Evolutionary conservation across 2,797 vertebrate genomes (phyloP), one percentile per base, ranked within the genome.

Genomic region (Sandelia bainsii): DNA sequence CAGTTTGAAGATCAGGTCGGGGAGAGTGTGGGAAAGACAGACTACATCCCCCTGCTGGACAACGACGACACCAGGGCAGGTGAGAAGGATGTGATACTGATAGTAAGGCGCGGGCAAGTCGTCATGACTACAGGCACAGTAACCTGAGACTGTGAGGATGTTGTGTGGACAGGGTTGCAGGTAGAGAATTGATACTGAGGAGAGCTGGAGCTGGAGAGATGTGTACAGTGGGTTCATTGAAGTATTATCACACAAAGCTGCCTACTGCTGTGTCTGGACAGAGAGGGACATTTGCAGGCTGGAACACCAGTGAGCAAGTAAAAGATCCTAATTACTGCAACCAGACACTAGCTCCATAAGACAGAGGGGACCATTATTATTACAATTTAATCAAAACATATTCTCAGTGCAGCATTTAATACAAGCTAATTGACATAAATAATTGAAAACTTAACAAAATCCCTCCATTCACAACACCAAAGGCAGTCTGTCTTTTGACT

Each of bases 11-110:
- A 99, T 14, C 89, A 96, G 87, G 94, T 99, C 0, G 97, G 98
- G 6, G 98, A 99, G 90, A 99, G 93, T 0, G 96, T 98, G 16
- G 96, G 94, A 17, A 99, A 98, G 87, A 95, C 95, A 0, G 96
- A 97, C 83, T 99, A 96, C 9, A 91, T 96, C 84, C 97, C 98
- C 0, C 94, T 99, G 44, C 92, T 97, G 89, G 97, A 99, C 14
- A 94, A 94, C 0, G 95, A 96, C 8, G 95, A 94, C 80, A 66
- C 72, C 72, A 82, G 72, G 48, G 52, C 85, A 89, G 92, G 91
- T 92, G 82, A 88, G 89, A 44, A 12, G 1, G 1, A 73, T 12
- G 0, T 7, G 27, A 42, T 3, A 11, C 2, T 5, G 27, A 51
- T 34, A 10, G 29, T 22, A n/a, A 20, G 25, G 8, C 2, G 0